Percentiles rank a stretch among this genome's conserved stretches.
Conservation (phyloP, 2,113 vertebrate species). For the Ivindomyrus marchei region DNA sequence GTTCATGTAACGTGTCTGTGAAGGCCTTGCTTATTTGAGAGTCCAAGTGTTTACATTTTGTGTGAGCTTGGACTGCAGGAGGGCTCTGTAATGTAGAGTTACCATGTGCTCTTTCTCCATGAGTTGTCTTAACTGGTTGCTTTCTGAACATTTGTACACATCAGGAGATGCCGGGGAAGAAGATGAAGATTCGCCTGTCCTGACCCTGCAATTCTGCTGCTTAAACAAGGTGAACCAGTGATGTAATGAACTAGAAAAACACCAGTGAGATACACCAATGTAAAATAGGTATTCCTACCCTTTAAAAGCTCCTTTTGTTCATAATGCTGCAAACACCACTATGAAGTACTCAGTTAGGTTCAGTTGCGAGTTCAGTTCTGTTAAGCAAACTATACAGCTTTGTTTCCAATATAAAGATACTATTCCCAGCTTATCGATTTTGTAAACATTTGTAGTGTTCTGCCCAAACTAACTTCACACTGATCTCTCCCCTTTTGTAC, state of each 20-base stretch:
- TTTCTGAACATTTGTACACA: constrained; percentile 58
- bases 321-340: constrained; percentile 1
- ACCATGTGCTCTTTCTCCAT: constrained; percentile 6
- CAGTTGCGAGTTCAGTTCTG: constrained; percentile 17
- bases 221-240: constrained; percentile 99
- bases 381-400: constrained; percentile 20
- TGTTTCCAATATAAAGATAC: constrained; percentile 17
- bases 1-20: not conserved
- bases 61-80: constrained; percentile 66
- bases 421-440: not conserved
- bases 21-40: not conserved
- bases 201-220: constrained; percentile 78
- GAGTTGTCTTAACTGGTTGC: constrained; percentile 42
- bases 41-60: not conserved
- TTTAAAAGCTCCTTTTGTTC: constrained; percentile 19
- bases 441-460: constrained; percentile 17
- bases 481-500: constrained; percentile 12
- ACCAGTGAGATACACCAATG: not conserved
- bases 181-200: constrained; percentile 74
- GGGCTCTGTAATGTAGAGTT: constrained; percentile 52
- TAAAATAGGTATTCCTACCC: constrained; percentile 17
- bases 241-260: constrained; percentile 82
- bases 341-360: constrained; percentile 5
- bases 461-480: constrained; percentile 2
- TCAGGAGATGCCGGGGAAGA: constrained; percentile 77